Percentiles rank a stretch among this genome's conserved stretches.
Conservation (phyloP, 2,888 invertebrate genomes). For the Xestia sexstrigata region DNA sequence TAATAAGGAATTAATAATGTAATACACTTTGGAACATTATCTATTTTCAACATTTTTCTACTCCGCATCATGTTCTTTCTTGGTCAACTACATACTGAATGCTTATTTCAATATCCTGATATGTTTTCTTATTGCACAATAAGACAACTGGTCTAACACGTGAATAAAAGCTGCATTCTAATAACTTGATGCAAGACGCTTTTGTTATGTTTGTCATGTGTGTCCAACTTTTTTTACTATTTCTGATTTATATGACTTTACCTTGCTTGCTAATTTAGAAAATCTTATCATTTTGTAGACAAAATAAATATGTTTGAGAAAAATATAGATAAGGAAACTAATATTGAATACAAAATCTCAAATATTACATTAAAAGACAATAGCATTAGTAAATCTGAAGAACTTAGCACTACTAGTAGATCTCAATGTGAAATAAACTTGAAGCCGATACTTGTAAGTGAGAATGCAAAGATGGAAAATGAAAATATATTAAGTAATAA, state of each 20-base stretch:
- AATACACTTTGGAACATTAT: constrained; percentile 20
- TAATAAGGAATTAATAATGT: constrained; percentile 21
- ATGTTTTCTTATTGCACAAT: constrained; percentile 57
- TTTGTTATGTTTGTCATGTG: constrained; percentile 55
- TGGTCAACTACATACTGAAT: constrained; percentile 45
- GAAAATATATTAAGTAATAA: constrained; percentile 66
- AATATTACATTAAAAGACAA: constrained; percentile 82
- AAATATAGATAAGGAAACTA: constrained; percentile 81
- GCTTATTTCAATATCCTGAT: constrained; percentile 50
- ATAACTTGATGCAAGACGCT: constrained; percentile 44
- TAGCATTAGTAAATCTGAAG: constrained; percentile 77
- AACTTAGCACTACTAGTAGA: constrained; percentile 73
- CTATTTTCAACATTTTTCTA: constrained; percentile 28
- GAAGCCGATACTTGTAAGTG: constrained; percentile 61
- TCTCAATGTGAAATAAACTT: constrained; percentile 71
- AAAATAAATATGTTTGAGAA: constrained; percentile 89
- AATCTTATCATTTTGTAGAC: constrained; percentile 75
- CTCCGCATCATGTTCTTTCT: constrained; percentile 65
- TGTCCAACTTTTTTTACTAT: constrained; percentile 3
- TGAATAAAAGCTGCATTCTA: constrained; percentile 33
- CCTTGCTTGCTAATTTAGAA: constrained; percentile 41
- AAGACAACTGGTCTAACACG: constrained; percentile 24
- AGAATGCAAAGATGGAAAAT: constrained; percentile 56
- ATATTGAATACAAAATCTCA: constrained; percentile 80
- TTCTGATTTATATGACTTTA: constrained; percentile 2